Percentiles rank a stretch among this genome's conserved stretches.
Conservation (phyloP, 2,888 invertebrate species). For the Torymus aiolomorphi region DNA sequence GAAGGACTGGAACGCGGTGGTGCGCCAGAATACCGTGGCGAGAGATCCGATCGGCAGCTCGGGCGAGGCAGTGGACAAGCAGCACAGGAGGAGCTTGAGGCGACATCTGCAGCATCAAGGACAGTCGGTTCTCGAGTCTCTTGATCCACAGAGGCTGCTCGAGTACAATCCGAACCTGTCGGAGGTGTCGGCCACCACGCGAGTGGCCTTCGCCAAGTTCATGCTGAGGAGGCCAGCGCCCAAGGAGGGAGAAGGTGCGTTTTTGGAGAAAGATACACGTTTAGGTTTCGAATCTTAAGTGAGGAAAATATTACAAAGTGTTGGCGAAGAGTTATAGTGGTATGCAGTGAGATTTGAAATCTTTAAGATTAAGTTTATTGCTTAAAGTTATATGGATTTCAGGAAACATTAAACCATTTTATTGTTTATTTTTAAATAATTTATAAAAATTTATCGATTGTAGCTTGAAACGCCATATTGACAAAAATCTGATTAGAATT, state of each 20-base stretch:
- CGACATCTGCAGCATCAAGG: slow-evolving; percentile 84
- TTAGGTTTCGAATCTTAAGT: too few species aligned
- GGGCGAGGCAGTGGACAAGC: slow-evolving; percentile 81
- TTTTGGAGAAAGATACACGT: too few species aligned
- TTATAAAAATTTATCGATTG: too few species aligned
- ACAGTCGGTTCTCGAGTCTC: slow-evolving; percentile 79
- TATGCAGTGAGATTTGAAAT: too few species aligned
- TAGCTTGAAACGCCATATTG: too few species aligned
- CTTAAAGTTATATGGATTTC: too few species aligned
- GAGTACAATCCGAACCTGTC: slow-evolving; percentile 89
- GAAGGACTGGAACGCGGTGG: slow-evolving; percentile 91
- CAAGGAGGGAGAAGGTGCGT: slow-evolving; percentile 18
- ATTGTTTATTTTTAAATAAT: too few species aligned
- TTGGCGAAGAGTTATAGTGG: too few species aligned
- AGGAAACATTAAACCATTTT: too few species aligned
- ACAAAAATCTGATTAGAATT: too few species aligned
- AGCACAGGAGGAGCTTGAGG: slow-evolving; percentile 84
- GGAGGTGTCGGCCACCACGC: slow-evolving; percentile 85
- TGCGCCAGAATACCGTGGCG: slow-evolving; percentile 82
- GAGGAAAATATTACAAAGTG: too few species aligned
- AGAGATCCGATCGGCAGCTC: slow-evolving; percentile 88
- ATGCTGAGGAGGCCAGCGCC: slow-evolving; percentile 83
- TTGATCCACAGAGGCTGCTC: slow-evolving; percentile 85
- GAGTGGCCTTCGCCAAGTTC: slow-evolving; percentile 92
- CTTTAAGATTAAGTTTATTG: too few species aligned